Evolutionary conservation across 2,797 vertebrate species (phyloP), one percentile per base, ranked within the genome.

Genomic region (Sebastes dallii): DNA sequence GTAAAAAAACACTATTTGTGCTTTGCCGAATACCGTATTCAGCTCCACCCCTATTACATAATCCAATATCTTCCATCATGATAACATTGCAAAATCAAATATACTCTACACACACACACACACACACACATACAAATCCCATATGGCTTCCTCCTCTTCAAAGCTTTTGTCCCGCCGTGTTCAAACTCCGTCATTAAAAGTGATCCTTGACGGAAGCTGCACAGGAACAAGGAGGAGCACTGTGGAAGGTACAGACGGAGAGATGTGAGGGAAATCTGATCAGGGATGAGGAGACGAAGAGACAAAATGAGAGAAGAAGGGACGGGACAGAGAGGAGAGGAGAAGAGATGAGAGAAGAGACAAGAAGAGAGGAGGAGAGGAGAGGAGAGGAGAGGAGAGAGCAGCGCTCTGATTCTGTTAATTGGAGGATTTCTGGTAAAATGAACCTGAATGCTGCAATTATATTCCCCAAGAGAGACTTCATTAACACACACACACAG

Each of bases 101-200:
- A 5, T 36, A 36, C 7, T 50, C 32, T n/a, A 58, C 18, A 75
- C 14, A 67, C 13, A 64, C n/a, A 72, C 52, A 74, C 52, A 74
- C 18, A 75, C 14, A 66, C 25, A 27, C 39, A 72, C 12, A 58
- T 3, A 58, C 3, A 77, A 12, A 62, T 56, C 13, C 24, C 3
- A 6, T 5, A 20, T 42, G 62, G 60, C 64, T 60, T 46, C 46
- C 20, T 70, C 14, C 36, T 86, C 80, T 83, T 87, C 81, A 84
- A 80, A 90, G 78, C 39, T n/a, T 80, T 62, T 60, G 61, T 73
- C 64, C 61, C 11, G 16, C 55, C 8, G 54, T 6, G 27, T 84
- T 84, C 68, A 85, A 58, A 75, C 81, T 24, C 61, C 9, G 46
- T 87, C 86, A 88, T 89, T 87, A 83, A 86, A 88, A 84, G 72